Evolutionary conservation across 2,888 invertebrate species (phyloP), one percentile per base, ranked within the genome.

Genomic region (Drosophila stalkeri): DNA sequence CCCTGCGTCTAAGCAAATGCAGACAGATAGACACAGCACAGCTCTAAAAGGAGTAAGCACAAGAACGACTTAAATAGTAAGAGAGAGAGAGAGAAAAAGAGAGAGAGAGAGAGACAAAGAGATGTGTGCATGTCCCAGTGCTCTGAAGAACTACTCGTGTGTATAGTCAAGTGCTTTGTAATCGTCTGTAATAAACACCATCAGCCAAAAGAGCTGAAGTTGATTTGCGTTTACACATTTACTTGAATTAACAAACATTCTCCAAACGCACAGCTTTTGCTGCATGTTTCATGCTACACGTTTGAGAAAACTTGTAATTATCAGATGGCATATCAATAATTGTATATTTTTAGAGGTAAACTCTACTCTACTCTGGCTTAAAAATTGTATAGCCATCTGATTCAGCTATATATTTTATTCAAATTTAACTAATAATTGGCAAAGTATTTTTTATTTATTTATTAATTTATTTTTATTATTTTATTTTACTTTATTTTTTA

Each of bases 101-200:
- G 16, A 6, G 11, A 7, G 16, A 33, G n/a, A 9, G 20, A 20
- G 23, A 7, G 35, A 20, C 7, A 20, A 12, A 12, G 55, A 16
- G 27, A 14, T 54, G 27, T 55, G 27, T 47, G 23, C 55, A 51
- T 66, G 65, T 57, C 59, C 49, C 59, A 63, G 41, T 62, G 56
- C 67, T 77, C 66, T 54, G 54, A 33, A 59, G 66, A 56, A 70
- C 51, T 62, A 60, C 59, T 62, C 61, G 49, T 56, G 49, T 55
- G 54, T 55, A 64, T 41, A 65, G 47, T 70, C 80, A 66, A 81
- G 85, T 75, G 67, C 77, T 77, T 81, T 68, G 81, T 82, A 87
- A 85, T 87, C 87, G 85, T 37, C 72, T 76, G 86, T 81, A 85
- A 85, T 85, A 79, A 85, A 84, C 82, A 76, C 82, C 64, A 80